These are phyloP conservation scores for Phodopus roborovskii DNA, from an alignment of 2,113 vertebrate species.

Conservation along the genomic window DNA sequence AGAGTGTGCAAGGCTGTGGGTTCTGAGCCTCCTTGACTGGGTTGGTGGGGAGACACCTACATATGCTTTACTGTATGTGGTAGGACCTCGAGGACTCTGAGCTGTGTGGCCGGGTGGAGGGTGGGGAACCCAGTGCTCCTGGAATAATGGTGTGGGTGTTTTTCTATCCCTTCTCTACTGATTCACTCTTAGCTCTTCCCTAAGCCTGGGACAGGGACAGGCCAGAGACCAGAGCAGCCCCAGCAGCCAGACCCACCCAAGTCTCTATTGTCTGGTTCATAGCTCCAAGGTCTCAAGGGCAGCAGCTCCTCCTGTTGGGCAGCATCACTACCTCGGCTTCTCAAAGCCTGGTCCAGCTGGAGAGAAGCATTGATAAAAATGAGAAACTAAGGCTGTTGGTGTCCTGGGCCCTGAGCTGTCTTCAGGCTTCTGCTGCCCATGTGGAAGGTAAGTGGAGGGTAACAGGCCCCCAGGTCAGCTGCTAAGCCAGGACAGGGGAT, in stretches of 20 bases:
- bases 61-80: background rate
- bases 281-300: conserved; percentile 70
- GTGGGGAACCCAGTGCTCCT: background rate
- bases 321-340: conserved; percentile 80
- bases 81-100: background rate
- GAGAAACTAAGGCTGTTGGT: conserved; percentile 87
- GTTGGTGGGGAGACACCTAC: background rate
- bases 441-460: conserved; percentile 75
- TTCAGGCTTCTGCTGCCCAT: conserved; percentile 86
- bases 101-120: too few species aligned
- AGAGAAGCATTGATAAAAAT: conserved; percentile 79
- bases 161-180: background rate
- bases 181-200: background rate
- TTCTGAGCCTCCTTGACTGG: background rate
- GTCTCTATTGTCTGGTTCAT: accelerated
- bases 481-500: background rate
- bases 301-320: conserved; percentile 85
- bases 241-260: background rate
- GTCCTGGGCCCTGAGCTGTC: conserved; percentile 83
- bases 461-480: accelerated
- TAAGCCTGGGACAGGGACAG: background rate
- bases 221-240: background rate
- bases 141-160: too few species aligned
- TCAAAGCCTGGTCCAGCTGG: conserved; percentile 83
- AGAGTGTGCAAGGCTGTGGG: background rate